Percentiles rank a stretch among this genome's conserved stretches.
Evolutionary conservation across 2,888 invertebrate genomes (phyloP).

Genomic region (Chironomus tentans): DNA sequence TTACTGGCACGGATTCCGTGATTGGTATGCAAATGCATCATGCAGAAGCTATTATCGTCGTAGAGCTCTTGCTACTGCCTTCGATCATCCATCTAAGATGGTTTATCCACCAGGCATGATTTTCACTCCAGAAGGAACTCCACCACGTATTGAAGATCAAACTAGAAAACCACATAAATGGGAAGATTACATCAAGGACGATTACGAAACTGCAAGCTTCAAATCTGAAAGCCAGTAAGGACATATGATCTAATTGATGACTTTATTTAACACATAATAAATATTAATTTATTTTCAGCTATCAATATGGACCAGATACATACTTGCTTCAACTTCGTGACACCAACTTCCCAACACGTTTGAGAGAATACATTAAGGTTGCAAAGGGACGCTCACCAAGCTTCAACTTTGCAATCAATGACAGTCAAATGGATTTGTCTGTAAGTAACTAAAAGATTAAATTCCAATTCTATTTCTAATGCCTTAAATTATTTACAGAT

Average conservation of each 20-base stretch:
- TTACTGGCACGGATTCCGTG: conserved; percentile 62
- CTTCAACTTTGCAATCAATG: conserved; percentile 54
- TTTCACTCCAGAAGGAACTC: conserved; percentile 72
- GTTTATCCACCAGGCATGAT: conserved; percentile 80
- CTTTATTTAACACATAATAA: too few relatives aligned
- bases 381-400: conserved; percentile 69
- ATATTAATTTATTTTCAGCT: conserved; percentile 47
- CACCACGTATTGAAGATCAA: conserved; percentile 41
- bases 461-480: not conserved
- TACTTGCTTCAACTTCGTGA: conserved; percentile 89
- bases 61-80: conserved; percentile 72
- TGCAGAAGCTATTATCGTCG: conserved; percentile 81
- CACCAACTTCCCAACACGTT: conserved; percentile 86
- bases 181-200: conserved; percentile 69
- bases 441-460: conserved; percentile 43
- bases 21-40: conserved; percentile 83
- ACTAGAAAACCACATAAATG: conserved; percentile 48
- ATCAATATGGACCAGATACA: conserved; percentile 95
- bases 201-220: conserved; percentile 71
- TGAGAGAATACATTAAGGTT: conserved; percentile 92
- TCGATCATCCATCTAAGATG: conserved; percentile 88
- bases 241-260: conserved; percentile 23
- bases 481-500: conserved; percentile 42
- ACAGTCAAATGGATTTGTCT: conserved; percentile 68
- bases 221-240: conserved; percentile 83